Percentiles rank a stretch among this genome's conserved stretches.
These are phyloP conservation scores for Menidia beryllina DNA, from an alignment of 2,113 vertebrate genomes.

Conservation along the genomic window DNA sequence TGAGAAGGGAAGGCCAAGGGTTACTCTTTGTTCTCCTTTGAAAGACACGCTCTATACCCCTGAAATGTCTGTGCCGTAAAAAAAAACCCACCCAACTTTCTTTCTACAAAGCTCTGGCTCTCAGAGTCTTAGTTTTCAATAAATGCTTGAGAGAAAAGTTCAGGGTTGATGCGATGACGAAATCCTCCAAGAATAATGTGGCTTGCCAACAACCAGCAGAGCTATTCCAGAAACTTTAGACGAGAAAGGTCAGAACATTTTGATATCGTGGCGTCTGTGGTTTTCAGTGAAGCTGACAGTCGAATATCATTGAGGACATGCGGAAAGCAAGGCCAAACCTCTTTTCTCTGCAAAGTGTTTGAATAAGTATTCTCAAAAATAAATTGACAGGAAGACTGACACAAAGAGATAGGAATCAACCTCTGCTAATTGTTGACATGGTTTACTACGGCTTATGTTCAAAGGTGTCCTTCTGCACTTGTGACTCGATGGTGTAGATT, in stretches of 20 bases:
- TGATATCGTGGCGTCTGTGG: background rate
- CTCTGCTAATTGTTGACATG: conserved; percentile 17
- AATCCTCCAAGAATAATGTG: conserved; percentile 14
- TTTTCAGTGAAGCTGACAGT: background rate
- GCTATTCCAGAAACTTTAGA: background rate
- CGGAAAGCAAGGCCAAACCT: conserved; percentile 3
- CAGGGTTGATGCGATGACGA: conserved; percentile 32
- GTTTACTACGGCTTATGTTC: conserved; percentile 2
- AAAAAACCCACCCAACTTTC: conserved; percentile 28
- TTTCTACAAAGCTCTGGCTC: conserved; percentile 18
- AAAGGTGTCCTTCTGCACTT: conserved; percentile 7
- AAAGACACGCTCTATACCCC: conserved; percentile 39
- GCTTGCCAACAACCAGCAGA: background rate
- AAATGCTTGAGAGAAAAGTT: conserved; percentile 23
- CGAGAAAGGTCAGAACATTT: conserved; percentile 2
- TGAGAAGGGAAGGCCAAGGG: conserved; percentile 55
- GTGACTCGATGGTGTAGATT: conserved; percentile 2
- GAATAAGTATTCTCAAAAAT: conserved; percentile 3
- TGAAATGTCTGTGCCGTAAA: conserved; percentile 36
- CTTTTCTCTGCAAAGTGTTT: background rate
- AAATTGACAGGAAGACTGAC: background rate
- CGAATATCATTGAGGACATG: background rate
- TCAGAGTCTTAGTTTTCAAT: conserved; percentile 8
- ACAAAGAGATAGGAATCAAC: background rate
- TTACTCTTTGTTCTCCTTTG: conserved; percentile 64